Evolutionary conservation across 2,113 vertebrate genomes (phyloP).

Genomic region (Lipophrys pholis): DNA sequence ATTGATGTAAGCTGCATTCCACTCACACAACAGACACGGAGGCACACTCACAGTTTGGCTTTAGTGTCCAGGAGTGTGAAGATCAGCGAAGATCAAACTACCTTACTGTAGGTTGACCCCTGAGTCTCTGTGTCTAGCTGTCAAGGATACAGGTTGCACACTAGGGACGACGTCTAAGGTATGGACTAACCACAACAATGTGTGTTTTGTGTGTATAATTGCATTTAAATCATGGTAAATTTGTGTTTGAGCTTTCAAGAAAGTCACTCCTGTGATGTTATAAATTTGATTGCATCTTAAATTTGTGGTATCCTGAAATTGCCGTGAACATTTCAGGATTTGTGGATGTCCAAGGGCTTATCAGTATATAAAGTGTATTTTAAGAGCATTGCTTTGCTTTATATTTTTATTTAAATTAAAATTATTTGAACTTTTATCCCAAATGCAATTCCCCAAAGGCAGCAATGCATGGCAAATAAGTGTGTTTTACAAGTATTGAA

Average conservation of each 20-base stretch:
- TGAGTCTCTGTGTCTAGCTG: conserved; percentile 66
- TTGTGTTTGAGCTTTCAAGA: neutral
- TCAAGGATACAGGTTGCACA: conserved; percentile 72
- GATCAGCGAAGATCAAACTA: conserved; percentile 85
- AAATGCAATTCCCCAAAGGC: neutral
- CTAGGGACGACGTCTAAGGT: conserved; percentile 72
- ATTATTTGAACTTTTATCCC: neutral
- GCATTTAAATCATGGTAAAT: neutral
- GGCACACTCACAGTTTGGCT: conserved; percentile 88
- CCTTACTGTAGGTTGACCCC: conserved; percentile 76
- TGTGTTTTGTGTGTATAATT: conserved; percentile 26
- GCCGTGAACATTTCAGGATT: no score
- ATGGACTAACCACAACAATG: conserved; percentile 31
- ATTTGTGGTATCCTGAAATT: no score
- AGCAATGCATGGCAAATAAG: neutral
- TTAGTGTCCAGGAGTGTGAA: conserved; percentile 89
- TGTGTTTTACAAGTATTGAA: neutral
- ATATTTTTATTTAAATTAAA: neutral
- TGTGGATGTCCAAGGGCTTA: neutral
- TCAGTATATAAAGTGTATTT: neutral
- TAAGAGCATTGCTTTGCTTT: neutral
- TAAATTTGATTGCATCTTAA: neutral
- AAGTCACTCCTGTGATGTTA: neutral
- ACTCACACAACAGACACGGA: conserved; percentile 89
- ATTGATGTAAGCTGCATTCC: conserved; percentile 98